A percentile compares a stretch with the other conserved stretches of the same genome.
Conservation (phyloP, 2,113 vertebrate species). For the Hiodon tergisus region DNA sequence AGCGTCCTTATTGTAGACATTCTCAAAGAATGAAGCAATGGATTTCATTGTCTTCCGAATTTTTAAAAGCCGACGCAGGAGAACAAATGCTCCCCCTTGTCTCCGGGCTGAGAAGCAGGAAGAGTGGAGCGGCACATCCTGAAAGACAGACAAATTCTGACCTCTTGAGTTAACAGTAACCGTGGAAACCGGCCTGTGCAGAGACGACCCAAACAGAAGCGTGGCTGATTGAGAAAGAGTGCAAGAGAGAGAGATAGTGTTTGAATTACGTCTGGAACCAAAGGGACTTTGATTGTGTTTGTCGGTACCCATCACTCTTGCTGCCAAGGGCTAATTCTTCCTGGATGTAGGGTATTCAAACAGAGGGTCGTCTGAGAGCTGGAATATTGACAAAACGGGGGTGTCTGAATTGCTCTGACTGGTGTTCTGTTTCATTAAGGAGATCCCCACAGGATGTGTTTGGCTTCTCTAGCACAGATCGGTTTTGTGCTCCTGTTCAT, state of each 20-base stretch:
- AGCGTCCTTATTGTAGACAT: too few relatives aligned
- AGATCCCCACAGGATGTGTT: too few relatives aligned
- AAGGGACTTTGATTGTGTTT: neutral
- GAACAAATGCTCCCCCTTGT: neutral
- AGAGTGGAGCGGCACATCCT: constrained; percentile 4
- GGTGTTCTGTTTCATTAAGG: neutral
- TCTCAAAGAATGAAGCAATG: neutral
- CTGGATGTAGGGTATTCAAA: neutral
- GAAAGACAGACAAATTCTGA: constrained; percentile 9
- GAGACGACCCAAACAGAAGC: neutral
- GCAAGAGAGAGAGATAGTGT: neutral
- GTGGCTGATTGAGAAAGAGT: neutral
- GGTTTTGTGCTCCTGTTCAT: neutral
- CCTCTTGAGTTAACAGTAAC: constrained; percentile 16
- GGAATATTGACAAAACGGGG: neutral
- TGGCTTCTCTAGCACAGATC: too few relatives aligned
- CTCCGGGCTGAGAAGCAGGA: neutral
- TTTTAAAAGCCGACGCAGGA: too few relatives aligned
- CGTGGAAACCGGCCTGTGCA: constrained; percentile 16
- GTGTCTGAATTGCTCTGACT: too few relatives aligned
- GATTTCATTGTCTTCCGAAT: neutral
- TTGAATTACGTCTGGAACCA: neutral
- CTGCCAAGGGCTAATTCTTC: neutral
- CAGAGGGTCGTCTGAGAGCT: neutral
- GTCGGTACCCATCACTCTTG: neutral